Percentiles rank a stretch among this genome's conserved stretches.
phyloP scores from a whole-genome alignment of 2,888 invertebrate species.

The Arrhopalites spinosus region DNA sequence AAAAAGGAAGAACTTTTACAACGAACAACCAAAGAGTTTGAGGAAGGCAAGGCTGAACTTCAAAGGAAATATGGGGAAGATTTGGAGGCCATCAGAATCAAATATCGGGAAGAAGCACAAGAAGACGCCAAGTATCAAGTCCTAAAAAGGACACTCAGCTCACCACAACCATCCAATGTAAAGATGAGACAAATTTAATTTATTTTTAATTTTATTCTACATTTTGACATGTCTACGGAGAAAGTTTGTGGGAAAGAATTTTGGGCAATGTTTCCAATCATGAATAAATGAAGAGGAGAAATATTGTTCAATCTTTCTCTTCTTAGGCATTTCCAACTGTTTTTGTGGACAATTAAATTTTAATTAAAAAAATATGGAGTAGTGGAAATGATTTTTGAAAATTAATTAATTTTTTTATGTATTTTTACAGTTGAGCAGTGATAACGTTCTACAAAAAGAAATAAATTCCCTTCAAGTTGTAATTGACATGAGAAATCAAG shows the following conservation, averaged over 20 bases:
- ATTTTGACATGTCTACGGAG: too few species aligned
- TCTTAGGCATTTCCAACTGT: too few species aligned
- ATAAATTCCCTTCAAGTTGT: constrained; percentile 84
- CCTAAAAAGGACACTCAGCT: constrained; percentile 27
- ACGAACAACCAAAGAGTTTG: neutral
- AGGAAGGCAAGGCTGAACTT: constrained; percentile 12
- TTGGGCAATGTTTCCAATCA: too few species aligned
- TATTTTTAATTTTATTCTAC: too few species aligned
- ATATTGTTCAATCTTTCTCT: too few species aligned
- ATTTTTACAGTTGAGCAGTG: constrained; percentile 12
- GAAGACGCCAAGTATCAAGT: constrained; percentile 30
- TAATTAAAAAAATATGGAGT: too few species aligned
- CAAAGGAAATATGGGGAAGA: constrained; percentile 22
- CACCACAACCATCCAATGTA: constrained; percentile 22
- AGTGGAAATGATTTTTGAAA: neutral
- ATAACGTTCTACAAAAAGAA: constrained; percentile 67
- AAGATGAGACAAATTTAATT: neutral
- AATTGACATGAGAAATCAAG: constrained; percentile 80
- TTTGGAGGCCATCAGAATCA: constrained; percentile 23
- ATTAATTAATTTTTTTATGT: constrained; percentile 3
- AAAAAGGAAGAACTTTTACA: constrained; percentile 12
- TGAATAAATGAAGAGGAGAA: too few species aligned
- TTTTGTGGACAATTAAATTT: too few species aligned
- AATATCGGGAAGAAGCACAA: constrained; percentile 24
- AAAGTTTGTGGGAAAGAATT: too few species aligned